These are phyloP conservation scores for Apodemus speciosus DNA, from an alignment of 2,113 vertebrate species.

Conservation along the genomic window DNA sequence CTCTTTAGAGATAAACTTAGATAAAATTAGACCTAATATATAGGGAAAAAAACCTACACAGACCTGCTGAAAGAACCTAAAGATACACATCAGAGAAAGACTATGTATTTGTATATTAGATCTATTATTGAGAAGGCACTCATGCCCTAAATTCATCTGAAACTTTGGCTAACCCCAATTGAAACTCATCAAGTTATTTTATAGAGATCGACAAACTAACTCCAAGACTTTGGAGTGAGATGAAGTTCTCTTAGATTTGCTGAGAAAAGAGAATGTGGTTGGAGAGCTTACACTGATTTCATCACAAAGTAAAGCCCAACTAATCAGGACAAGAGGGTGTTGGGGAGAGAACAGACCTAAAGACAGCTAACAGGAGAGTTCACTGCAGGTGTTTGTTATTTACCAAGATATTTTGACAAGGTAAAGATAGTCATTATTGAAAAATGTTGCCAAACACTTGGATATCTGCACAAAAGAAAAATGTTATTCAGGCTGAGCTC, in stretches of 20 bases:
- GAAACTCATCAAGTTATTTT: neutral
- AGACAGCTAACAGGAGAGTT: neutral
- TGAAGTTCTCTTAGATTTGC: neutral
- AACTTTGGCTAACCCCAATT: neutral
- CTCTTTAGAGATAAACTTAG: slow-evolving; percentile 7
- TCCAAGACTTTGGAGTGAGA: neutral
- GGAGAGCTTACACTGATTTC: neutral
- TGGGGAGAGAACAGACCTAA: neutral
- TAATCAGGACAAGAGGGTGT: neutral
- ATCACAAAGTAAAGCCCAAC: neutral
- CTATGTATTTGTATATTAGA: neutral
- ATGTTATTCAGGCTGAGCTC: neutral
- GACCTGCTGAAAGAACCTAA: neutral
- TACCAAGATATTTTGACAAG: neutral
- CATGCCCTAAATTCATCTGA: neutral
- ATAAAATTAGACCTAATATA: neutral
- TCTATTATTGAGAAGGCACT: neutral
- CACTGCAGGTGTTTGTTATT: neutral
- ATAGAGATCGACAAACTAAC: neutral
- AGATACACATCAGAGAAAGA: neutral
- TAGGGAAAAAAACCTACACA: neutral
- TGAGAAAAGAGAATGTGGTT: neutral
- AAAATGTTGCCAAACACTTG: neutral
- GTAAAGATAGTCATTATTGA: neutral
- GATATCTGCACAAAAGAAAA: neutral